A percentile compares a stretch with the other conserved stretches of the same genome.
These are phyloP conservation scores for Sander lucioperca DNA, from an alignment of 2,113 vertebrate genomes.

Conservation along the genomic window DNA sequence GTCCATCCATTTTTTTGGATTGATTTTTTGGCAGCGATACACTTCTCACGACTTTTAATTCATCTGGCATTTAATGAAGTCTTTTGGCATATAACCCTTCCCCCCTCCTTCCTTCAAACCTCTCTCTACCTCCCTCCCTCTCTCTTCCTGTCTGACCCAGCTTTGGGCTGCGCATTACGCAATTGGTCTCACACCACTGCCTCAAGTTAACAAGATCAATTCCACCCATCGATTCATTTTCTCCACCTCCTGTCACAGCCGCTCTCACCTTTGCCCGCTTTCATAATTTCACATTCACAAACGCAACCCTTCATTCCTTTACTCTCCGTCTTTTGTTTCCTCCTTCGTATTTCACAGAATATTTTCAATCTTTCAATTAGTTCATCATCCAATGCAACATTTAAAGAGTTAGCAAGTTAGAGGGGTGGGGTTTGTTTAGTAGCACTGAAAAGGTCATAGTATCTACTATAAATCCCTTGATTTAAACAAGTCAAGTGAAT, in stretches of 20 bases:
- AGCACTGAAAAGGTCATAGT: not conserved
- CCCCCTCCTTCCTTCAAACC: not conserved
- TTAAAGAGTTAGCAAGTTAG: not conserved
- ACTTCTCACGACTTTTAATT: not conserved
- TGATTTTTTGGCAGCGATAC: conserved; percentile 1
- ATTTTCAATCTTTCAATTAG: not conserved
- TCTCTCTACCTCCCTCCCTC: not conserved
- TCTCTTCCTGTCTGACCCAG: conserved; percentile 28
- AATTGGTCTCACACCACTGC: conserved; percentile 54
- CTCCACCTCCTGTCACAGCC: conserved; percentile 52
- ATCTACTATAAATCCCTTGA: not conserved
- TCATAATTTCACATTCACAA: not conserved
- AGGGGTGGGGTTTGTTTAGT: not conserved
- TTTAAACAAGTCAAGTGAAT: not conserved
- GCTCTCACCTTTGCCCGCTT: not conserved
- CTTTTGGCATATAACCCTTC: not conserved
- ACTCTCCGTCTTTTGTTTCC: not conserved
- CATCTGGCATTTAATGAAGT: conserved; percentile 17
- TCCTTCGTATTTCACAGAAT: not conserved
- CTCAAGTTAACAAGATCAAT: conserved; percentile 71
- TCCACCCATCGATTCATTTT: conserved; percentile 57
- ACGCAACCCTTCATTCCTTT: not conserved
- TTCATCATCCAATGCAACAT: not conserved
- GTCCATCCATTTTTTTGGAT: not conserved
- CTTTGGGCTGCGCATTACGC: conserved; percentile 28